Evolutionary conservation across 2,888 invertebrate species (phyloP).

Genomic region (Lasioglossum malachurum): DNA sequence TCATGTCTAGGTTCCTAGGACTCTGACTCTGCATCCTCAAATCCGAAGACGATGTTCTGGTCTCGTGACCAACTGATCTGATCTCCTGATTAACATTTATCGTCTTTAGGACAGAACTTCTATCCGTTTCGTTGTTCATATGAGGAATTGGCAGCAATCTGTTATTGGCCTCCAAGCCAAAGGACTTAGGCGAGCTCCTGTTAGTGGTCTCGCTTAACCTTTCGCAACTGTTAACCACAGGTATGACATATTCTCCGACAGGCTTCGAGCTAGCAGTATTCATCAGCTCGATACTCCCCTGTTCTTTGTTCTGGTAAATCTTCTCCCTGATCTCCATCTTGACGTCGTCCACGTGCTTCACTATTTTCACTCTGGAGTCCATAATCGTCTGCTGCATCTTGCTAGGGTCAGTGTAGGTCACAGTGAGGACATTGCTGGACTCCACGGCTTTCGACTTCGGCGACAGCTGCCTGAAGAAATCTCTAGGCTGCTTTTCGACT

Average conservation of each 20-base stretch:
- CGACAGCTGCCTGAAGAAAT: slow-evolving; percentile 70
- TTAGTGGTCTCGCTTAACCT: slow-evolving; percentile 67
- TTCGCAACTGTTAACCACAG: slow-evolving; percentile 58
- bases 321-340: slow-evolving; percentile 76
- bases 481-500: slow-evolving; percentile 67
- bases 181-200: slow-evolving; percentile 68
- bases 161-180: slow-evolving; percentile 63
- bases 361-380: slow-evolving; percentile 70
- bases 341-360: slow-evolving; percentile 74
- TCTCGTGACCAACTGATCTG: slow-evolving; percentile 69
- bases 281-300: slow-evolving; percentile 37
- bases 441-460: slow-evolving; percentile 69
- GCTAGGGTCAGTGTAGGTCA: slow-evolving; percentile 78
- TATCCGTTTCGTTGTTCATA: slow-evolving; percentile 71
- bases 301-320: slow-evolving; percentile 73
- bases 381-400: slow-evolving; percentile 73
- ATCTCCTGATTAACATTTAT: slow-evolving; percentile 71
- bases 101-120: slow-evolving; percentile 69
- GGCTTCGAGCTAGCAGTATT: slow-evolving; percentile 55
- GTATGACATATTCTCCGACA: slow-evolving; percentile 59
- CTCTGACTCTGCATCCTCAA: slow-evolving; percentile 68
- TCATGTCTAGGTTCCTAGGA: slow-evolving; percentile 66
- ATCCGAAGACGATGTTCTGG: slow-evolving; percentile 60
- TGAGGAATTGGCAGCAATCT: slow-evolving; percentile 60
- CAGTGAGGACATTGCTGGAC: slow-evolving; percentile 71